Evolutionary conservation across 2,113 vertebrate species (phyloP), one percentile per base, ranked within the genome.

Genomic region (Ariopsis seemanni): DNA sequence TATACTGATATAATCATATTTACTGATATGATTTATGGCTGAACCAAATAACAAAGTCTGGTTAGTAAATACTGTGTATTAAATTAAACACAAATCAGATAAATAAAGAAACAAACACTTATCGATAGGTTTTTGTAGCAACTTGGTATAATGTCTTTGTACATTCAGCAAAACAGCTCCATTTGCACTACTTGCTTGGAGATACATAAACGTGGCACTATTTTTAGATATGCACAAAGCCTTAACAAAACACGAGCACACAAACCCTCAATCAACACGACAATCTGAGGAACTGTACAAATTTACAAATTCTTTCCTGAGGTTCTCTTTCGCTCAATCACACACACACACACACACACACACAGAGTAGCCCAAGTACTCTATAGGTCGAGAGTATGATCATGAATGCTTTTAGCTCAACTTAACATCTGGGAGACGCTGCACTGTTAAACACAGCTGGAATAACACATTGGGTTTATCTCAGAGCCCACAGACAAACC

Each of bases 271-370:
- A 67, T 81, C 69, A 67, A 67, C 71, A 89, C 88, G 48, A 82
- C 85, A 30, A 83, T 89, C 81, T 84, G 72, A 89, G 85, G 88
- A 83, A 78, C 88, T 89, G 11, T 69, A 63, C 85, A 86, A 82
- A 84, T 81, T 98, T 96, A 97, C 97, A 97, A 97, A 97, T 95
- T 94, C 97, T 97, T 99, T 99, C 98, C 98, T 99, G 98, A 99
- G 98, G 93, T 93, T 93, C 85, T 60, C 72, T 86, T 57, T 58
- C n/a, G 1, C 84, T 63, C 55, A 48, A 57, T 63, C 97, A 96
- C 96, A 96, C 95, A 96, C 95, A 96, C 93, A 93, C 58, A 87
- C 83, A 62, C 71, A 71, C 63, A 81, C 85, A 81, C 78, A 77
- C 96, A 96, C 96, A 95, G 95, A 95, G 69, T 77, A 77, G 63